Base-by-base conservation (phyloP, 2,113 vertebrate genomes). In the Cebidichthys violaceus region DNA sequence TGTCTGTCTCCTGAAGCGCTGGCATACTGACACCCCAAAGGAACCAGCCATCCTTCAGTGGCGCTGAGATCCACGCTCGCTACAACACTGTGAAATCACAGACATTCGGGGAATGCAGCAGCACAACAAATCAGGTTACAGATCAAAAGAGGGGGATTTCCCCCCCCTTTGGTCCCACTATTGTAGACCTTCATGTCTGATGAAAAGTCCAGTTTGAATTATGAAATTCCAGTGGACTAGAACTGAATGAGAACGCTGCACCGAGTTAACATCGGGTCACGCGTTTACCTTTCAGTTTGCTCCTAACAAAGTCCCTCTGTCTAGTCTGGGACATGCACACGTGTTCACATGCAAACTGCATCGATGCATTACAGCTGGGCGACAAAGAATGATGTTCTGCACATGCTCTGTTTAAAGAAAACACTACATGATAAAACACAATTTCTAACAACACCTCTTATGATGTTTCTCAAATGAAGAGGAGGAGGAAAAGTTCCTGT, bases 111-210 rank as follows among this genome's bases (percentile, higher is more conserved):
- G 62, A 83, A 88, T 79, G 73, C 45, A 47, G 35, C 50, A 61
- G 60, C 55, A 52, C 9, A 78, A 75, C 64, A 70, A 90, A 69
- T 83, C 47, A 55, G 57, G 17, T 87, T 67, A 67, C 17, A 69
- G 50, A 55, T 57, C 18, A 37, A 55, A 66, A 52, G 15, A 22
- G 15, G 1, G 35, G 20, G 1, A 29, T 31, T 43, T 68, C 10
- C 5, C 4, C 6, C 3, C 8, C 9, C 45, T 78, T 64, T 39
- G 6, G 11, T 33, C 29, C 37, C 33, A 10, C 7, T 9, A 9
- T n/a, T 22, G 14, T 24, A n/a, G 59, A 29, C 62, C 27, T 20
- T 45, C 2, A 45, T 43, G 14, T 60, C n/a, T 14, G 24, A 52
- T 9, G 8, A 52, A 27, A 17, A 52, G 7, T 47, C 33, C 7